Percentiles rank a stretch among this genome's conserved stretches.
phyloP scores from a whole-genome alignment of 2,797 vertebrate genomes.

The Phataginus tetradactyla region DNA sequence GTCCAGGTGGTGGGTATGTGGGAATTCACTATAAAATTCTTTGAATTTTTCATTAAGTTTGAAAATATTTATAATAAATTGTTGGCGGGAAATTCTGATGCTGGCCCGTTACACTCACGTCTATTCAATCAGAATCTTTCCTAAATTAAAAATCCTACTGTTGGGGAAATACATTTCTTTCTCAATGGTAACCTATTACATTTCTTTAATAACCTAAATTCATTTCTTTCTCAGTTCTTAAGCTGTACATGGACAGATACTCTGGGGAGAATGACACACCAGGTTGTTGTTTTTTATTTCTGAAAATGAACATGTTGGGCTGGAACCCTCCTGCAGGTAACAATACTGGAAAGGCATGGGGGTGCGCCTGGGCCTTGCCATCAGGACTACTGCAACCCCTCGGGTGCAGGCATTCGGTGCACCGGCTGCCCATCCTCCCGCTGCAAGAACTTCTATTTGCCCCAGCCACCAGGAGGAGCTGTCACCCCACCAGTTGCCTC shows the following conservation, averaged over 20 bases:
- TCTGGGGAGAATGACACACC: not conserved
- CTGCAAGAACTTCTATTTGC: not conserved
- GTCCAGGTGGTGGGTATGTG: no score
- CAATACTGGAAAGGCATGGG: not conserved
- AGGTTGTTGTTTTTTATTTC: not conserved
- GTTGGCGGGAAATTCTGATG: not conserved
- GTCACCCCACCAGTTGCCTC: not conserved
- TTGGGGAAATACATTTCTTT: not conserved
- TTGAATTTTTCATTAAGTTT: not conserved
- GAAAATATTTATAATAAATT: not conserved
- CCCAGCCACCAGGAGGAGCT: constrained; percentile 48
- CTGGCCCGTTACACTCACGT: not conserved
- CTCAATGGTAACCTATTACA: not conserved
- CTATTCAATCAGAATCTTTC: not conserved
- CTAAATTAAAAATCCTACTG: not conserved
- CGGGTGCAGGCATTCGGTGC: not conserved
- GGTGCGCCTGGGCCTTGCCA: not conserved
- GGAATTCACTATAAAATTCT: not conserved
- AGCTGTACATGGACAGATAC: not conserved
- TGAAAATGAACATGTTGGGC: not conserved
- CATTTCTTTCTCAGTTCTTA: not conserved
- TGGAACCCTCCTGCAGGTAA: not conserved
- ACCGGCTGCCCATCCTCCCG: not conserved
- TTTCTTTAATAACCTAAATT: no score
- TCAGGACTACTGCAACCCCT: not conserved